A percentile compares a stretch with the other conserved stretches of the same genome.
phyloP scores from a whole-genome alignment of 1,140 invertebrate species.

The Heliconius hewitsoni region DNA sequence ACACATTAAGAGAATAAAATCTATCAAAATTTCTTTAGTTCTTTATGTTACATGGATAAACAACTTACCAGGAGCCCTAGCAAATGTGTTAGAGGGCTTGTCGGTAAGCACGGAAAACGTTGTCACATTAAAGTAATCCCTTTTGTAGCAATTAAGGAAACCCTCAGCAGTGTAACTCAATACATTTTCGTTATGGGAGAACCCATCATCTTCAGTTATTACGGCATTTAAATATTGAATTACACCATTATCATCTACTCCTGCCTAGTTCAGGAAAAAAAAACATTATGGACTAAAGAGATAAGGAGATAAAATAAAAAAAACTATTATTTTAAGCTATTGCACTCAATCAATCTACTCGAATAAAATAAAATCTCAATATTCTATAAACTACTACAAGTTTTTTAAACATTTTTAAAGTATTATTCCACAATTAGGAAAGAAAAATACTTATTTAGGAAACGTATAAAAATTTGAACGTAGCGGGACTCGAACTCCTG shows the following conservation, averaged over 20 bases:
- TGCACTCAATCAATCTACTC: no score
- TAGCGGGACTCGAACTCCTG: no score
- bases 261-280: slow-evolving; percentile 63
- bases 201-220: slow-evolving; percentile 85
- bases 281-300: no score
- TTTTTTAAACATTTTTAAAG: no score
- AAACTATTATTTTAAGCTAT: no score
- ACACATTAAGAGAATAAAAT: background rate
- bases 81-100: slow-evolving; percentile 84
- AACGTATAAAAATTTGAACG: no score
- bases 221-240: slow-evolving; percentile 84
- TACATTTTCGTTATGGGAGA: slow-evolving; percentile 82
- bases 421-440: no score
- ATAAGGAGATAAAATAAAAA: no score
- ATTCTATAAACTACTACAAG: no score
- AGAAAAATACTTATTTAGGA: no score
- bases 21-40: no score
- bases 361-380: no score
- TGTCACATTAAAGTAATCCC: slow-evolving; percentile 78
- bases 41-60: background rate
- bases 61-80: slow-evolving; percentile 83
- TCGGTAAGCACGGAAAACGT: slow-evolving; percentile 84
- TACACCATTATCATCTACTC: slow-evolving; percentile 84
- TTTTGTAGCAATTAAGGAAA: slow-evolving; percentile 84
- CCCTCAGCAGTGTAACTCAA: slow-evolving; percentile 58